These are phyloP conservation scores for Strigops habroptila DNA, from an alignment of 2,113 vertebrate genomes.

Conservation along the genomic window DNA sequence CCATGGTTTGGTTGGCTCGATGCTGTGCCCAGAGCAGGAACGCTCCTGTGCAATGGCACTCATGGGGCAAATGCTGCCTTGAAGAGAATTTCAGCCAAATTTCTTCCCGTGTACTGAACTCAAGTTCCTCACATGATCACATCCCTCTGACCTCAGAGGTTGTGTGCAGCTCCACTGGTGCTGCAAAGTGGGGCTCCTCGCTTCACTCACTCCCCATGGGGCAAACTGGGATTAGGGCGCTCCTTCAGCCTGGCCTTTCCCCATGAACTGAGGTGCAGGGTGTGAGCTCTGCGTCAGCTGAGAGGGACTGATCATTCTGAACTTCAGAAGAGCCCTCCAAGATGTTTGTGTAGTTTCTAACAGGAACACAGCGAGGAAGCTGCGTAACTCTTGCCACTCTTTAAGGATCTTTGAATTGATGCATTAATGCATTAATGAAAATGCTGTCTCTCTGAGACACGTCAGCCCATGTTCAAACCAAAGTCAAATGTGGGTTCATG, in stretches of 20 bases:
- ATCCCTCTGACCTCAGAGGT: no score
- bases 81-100: background rate
- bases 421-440: background rate
- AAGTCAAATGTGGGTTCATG: background rate
- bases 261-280: background rate
- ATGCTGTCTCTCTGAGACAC: background rate
- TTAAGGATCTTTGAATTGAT: background rate
- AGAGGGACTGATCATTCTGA: fast-evolving
- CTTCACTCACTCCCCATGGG: background rate
- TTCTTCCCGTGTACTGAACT: background rate
- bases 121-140: fast-evolving
- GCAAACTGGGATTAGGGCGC: background rate
- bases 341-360: background rate
- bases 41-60: background rate
- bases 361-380: fast-evolving
- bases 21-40: background rate
- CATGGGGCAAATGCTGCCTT: background rate
- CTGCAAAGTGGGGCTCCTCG: fast-evolving
- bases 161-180: fast-evolving
- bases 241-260: background rate
- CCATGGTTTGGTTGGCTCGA: background rate
- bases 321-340: background rate
- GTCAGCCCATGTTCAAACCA: background rate
- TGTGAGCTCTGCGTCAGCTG: fast-evolving
- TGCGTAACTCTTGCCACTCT: fast-evolving